Percentiles rank a stretch among this genome's conserved stretches.
Conservation (phyloP, 2,797 vertebrate species). For the Lagocephalus sceleratus region DNA sequence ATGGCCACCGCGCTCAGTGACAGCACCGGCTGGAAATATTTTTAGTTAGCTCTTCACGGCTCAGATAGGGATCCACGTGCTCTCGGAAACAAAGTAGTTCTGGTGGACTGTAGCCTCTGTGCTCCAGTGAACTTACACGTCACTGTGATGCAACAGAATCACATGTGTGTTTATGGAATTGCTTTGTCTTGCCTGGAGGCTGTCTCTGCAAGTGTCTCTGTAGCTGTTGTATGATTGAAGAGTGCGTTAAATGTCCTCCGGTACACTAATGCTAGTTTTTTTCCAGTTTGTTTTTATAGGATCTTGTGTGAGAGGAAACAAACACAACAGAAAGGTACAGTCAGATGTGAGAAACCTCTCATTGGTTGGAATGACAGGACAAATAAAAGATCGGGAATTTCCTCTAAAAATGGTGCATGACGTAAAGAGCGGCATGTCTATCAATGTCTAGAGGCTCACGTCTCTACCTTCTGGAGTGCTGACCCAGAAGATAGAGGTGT, state of each 20-base stretch:
- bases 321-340: background rate
- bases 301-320: too few species aligned
- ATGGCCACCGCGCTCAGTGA: conserved; percentile 17
- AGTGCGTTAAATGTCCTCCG: background rate
- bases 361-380: background rate
- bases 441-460: too few species aligned
- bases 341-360: background rate
- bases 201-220: background rate
- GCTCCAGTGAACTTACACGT: conserved; percentile 38
- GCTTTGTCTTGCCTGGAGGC: conserved; percentile 16
- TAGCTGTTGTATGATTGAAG: background rate
- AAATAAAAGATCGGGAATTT: background rate
- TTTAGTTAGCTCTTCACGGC: conserved; percentile 53
- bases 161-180: conserved; percentile 3
- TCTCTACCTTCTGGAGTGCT: too few species aligned
- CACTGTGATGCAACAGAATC: conserved; percentile 24
- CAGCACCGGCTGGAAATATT: conserved; percentile 47
- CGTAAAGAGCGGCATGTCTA: too few species aligned
- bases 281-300: too few species aligned
- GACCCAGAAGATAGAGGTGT: too few species aligned
- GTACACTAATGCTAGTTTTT: background rate
- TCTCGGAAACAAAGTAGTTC: conserved; percentile 14
- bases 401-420: too few species aligned
- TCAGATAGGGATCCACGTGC: conserved; percentile 47
- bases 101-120: conserved; percentile 27